These are phyloP conservation scores for Nothocercus julius DNA, from an alignment of 2,113 vertebrate species.

Conservation along the genomic window DNA sequence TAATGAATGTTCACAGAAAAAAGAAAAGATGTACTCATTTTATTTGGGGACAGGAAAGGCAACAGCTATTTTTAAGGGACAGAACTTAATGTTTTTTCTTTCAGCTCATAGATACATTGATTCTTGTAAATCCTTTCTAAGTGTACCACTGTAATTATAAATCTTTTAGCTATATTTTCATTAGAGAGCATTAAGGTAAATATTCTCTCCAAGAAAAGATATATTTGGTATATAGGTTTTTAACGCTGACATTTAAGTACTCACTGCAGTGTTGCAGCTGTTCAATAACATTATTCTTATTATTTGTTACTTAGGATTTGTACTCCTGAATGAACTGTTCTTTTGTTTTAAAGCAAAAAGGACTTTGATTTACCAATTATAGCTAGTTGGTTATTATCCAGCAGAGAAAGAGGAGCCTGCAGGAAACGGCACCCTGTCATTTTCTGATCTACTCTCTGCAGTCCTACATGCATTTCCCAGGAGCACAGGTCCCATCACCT, in stretches of 20 bases:
- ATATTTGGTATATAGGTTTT: slow-evolving; percentile 42
- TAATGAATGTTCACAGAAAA: slow-evolving; percentile 52
- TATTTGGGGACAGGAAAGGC: slow-evolving; percentile 20
- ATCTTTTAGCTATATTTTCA: slow-evolving; percentile 54
- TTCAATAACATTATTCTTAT: slow-evolving; percentile 49
- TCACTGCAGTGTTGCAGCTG: neutral
- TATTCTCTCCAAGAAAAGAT: slow-evolving; percentile 24
- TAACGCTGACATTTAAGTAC: slow-evolving; percentile 46
- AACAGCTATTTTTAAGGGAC: slow-evolving; percentile 38
- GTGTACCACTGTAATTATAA: slow-evolving; percentile 52
- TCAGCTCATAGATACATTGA: slow-evolving; percentile 30
- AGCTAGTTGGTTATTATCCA: neutral
- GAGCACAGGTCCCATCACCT: neutral
- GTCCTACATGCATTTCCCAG: neutral
- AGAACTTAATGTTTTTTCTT: slow-evolving; percentile 59
- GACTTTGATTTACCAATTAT: neutral
- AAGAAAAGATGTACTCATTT: slow-evolving; percentile 35
- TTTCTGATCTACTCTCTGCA: neutral
- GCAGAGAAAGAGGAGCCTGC: neutral
- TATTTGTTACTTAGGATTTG: slow-evolving; percentile 26
- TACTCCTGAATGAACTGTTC: neutral
- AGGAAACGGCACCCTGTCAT: neutral
- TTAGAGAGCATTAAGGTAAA: slow-evolving; percentile 54
- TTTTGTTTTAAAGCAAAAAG: slow-evolving; percentile 9
- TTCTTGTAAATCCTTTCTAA: slow-evolving; percentile 53